A percentile compares a stretch with the other conserved stretches of the same genome.
phyloP scores from a whole-genome alignment of 1,140 invertebrate species.

The Pinna nobilis region DNA sequence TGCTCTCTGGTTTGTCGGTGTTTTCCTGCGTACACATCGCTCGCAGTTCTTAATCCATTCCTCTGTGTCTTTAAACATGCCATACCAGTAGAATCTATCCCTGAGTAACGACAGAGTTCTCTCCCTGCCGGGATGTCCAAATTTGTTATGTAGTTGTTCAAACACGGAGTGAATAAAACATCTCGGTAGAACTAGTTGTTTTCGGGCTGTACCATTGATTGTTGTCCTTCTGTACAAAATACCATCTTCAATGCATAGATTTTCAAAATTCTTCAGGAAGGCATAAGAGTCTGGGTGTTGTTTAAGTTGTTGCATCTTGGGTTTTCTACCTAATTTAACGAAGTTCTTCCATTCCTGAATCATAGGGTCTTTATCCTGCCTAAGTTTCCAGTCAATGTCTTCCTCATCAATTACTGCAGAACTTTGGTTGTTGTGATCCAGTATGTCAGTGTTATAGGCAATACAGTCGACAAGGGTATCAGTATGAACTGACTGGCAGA shows the following conservation, averaged over 20 bases:
- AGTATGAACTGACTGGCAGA: background rate
- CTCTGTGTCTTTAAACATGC: slow-evolving; percentile 2
- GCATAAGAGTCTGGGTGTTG: background rate
- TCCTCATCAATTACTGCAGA: too few species aligned
- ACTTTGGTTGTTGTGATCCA: background rate
- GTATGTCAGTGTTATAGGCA: background rate
- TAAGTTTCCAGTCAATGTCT: too few species aligned
- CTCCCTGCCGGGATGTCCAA: background rate
- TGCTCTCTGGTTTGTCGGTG: background rate
- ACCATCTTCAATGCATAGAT: background rate
- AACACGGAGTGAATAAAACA: background rate
- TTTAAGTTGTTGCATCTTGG: background rate
- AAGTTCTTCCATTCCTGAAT: too few species aligned
- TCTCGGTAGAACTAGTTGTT: background rate
- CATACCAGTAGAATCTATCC: slow-evolving; percentile 2
- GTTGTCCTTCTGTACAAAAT: slow-evolving; percentile 1
- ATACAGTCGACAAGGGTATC: background rate
- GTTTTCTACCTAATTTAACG: background rate
- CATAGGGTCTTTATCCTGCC: too few species aligned
- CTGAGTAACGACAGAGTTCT: background rate
- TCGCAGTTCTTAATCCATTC: background rate
- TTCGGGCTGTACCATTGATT: background rate
- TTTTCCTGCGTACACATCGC: background rate
- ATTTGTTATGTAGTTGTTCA: background rate
- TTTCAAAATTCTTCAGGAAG: background rate